Evolutionary conservation across 2,113 vertebrate genomes (phyloP).

Genomic region (Pungitius pungitius): DNA sequence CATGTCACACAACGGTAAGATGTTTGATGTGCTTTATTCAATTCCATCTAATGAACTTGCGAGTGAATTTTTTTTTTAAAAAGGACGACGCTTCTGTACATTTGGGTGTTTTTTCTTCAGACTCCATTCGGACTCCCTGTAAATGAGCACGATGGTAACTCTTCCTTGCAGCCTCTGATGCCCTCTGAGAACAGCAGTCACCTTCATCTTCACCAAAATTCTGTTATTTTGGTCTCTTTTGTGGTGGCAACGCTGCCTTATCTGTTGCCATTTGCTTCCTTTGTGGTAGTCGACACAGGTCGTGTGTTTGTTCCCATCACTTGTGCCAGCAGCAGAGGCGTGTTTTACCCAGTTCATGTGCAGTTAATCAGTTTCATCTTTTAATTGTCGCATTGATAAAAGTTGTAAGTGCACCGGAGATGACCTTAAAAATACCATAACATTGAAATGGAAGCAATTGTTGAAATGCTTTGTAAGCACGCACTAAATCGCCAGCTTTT

Average conservation of each 20-base stretch:
- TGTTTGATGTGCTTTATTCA: neutral
- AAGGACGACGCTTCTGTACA: neutral
- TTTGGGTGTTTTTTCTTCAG: conserved; percentile 4
- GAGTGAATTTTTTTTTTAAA: neutral
- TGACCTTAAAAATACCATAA: neutral
- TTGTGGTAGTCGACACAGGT: conserved; percentile 33
- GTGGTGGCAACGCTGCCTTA: conserved; percentile 14
- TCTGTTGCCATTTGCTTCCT: conserved; percentile 30
- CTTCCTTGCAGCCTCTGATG: conserved; percentile 6
- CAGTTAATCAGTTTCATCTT: neutral
- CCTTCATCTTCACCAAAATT: conserved; percentile 30
- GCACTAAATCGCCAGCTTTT: neutral
- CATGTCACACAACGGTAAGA: conserved; percentile 99
- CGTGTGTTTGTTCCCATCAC: conserved; percentile 34
- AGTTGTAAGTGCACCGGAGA: neutral
- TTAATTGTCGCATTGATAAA: neutral
- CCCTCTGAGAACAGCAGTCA: conserved; percentile 20
- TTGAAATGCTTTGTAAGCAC: neutral
- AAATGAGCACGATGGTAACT: conserved; percentile 18
- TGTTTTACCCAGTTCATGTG: neutral
- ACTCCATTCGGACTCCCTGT: conserved; percentile 16
- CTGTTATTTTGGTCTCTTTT: conserved; percentile 39
- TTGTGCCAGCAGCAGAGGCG: neutral
- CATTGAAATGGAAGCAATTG: neutral
- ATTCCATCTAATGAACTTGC: neutral